Base-by-base conservation (phyloP, 2,113 vertebrate species). In the Tursiops truncatus region DNA sequence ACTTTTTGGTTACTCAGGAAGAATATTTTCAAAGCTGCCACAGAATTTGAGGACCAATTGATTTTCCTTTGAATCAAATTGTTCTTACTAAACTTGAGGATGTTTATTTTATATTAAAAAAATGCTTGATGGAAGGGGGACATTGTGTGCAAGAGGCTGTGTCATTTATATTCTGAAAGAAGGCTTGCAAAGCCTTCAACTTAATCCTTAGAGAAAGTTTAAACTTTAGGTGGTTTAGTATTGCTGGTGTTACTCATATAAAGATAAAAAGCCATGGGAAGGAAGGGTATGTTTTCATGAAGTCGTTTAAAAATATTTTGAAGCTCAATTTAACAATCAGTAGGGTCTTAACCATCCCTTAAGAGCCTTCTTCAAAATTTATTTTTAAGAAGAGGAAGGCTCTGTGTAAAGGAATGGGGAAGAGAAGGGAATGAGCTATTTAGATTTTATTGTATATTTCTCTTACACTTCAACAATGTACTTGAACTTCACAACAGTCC, bases 61-160 rank as follows among this genome's bases (percentile, higher is more conserved):
- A 73, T 93, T 97, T 31, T 94, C 47, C 65, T 79, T 88, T 73
- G 89, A 89, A 73, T 93, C 50, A 74, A 23, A 63, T 38, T 93
- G 23, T 93, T 95, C 13, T 87, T 91, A 41, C 62, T 86, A 90
- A 94, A 67, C n/a, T 85, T 47, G 71, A 86, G 68, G 38, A 14
- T 62, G 33, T 58, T 90, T 62, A 68, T 80, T 93, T 95, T 89
- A 44, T 87, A 65, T 23, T 31, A 68, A 79, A 89, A 74, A 84
- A 80, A 68, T 85, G 58, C 17, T 74, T 85, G 17, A 36, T 85
- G 71, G 23, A 88, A 83, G 53, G 56, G 28, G 26, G 47, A 47
- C 28, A 77, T 56, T 87, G 62, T 91, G 62, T 62, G 44, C 36
- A 83, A 83, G 36, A 88, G 53, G 62, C 56, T 81, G 21, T 62